phyloP scores from a whole-genome alignment of 1,140 invertebrate genomes.

The Leguminivora glycinivorella region DNA sequence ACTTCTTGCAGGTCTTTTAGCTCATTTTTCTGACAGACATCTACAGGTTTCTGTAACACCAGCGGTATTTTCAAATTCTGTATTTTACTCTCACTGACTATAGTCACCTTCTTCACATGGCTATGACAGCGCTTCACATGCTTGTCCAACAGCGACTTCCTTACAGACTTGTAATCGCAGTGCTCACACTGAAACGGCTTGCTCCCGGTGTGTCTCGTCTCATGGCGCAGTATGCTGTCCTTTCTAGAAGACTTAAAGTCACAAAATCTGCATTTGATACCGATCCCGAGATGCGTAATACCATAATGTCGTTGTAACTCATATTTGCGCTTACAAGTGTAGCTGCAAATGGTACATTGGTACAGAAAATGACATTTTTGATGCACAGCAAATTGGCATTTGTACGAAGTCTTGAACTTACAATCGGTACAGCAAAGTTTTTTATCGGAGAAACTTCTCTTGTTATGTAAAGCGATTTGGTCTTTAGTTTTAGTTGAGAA shows the following conservation, averaged over 20 bases:
- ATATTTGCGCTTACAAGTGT: conserved; percentile 55
- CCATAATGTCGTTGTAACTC: conserved; percentile 53
- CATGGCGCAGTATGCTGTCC: conserved; percentile 52
- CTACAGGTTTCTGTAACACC: neutral
- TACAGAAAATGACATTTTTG: conserved; percentile 52
- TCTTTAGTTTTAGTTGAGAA: conserved; percentile 66
- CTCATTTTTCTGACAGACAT: conserved; percentile 5
- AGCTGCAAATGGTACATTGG: conserved; percentile 51
- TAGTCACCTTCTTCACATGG: conserved; percentile 38
- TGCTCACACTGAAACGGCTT: conserved; percentile 53
- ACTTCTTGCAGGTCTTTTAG: no score
- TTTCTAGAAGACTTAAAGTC: conserved; percentile 52
- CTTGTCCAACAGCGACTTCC: conserved; percentile 45
- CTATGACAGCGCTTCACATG: conserved; percentile 52
- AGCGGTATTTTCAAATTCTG: conserved; percentile 43
- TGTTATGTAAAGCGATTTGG: conserved; percentile 58
- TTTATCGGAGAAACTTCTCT: conserved; percentile 44
- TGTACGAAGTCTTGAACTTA: conserved; percentile 46
- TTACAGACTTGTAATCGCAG: conserved; percentile 50
- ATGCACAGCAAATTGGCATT: conserved; percentile 56
- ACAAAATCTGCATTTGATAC: conserved; percentile 55
- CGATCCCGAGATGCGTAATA: conserved; percentile 45
- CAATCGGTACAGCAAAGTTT: conserved; percentile 43
- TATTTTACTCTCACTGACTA: conserved; percentile 47
- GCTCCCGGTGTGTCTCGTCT: conserved; percentile 54